A percentile compares a stretch with the other conserved stretches of the same genome.
Evolutionary conservation across 2,888 invertebrate species (phyloP).

Genomic region (Plutella xylostella): DNA sequence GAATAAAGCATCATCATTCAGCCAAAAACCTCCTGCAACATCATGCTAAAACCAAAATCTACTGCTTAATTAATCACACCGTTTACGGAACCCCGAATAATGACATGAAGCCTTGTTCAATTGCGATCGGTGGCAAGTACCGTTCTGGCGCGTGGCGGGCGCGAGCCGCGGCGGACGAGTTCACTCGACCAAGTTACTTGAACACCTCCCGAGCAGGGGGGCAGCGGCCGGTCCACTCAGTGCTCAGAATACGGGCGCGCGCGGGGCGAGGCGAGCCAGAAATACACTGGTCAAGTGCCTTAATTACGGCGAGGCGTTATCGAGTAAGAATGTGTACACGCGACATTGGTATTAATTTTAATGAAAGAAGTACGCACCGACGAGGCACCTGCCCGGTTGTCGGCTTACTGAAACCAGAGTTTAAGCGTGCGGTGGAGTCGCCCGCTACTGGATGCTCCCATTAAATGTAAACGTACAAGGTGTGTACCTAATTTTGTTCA

Average conservation of each 20-base stretch:
- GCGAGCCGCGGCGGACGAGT: constrained; percentile 1
- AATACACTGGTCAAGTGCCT: constrained; percentile 46
- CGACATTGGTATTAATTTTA: constrained; percentile 71
- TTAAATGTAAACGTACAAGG: too few species aligned
- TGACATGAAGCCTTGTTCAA: constrained; percentile 14
- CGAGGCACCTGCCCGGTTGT: constrained; percentile 55
- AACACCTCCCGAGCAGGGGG: too few species aligned
- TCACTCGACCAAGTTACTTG: too few species aligned
- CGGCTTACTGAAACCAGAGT: constrained; percentile 48
- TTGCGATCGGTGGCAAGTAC: constrained; percentile 7
- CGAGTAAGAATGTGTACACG: constrained; percentile 69
- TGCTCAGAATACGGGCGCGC: constrained; percentile 45
- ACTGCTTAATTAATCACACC: too few species aligned
- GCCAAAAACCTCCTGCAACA: too few species aligned
- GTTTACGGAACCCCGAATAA: too few species aligned
- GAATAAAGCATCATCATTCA: too few species aligned
- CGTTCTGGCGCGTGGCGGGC: constrained; percentile 10
- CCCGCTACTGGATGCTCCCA: too few species aligned
- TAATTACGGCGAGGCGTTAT: constrained; percentile 68
- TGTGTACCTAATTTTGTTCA: too few species aligned
- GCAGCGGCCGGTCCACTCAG: too few species aligned
- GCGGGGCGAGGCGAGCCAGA: constrained; percentile 40
- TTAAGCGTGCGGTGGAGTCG: constrained; percentile 22
- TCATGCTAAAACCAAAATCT: too few species aligned
- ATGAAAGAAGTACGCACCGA: constrained; percentile 67